A percentile compares a stretch with the other conserved stretches of the same genome.
phyloP scores from a whole-genome alignment of 2,888 invertebrate species.

The Macropis europaea region DNA sequence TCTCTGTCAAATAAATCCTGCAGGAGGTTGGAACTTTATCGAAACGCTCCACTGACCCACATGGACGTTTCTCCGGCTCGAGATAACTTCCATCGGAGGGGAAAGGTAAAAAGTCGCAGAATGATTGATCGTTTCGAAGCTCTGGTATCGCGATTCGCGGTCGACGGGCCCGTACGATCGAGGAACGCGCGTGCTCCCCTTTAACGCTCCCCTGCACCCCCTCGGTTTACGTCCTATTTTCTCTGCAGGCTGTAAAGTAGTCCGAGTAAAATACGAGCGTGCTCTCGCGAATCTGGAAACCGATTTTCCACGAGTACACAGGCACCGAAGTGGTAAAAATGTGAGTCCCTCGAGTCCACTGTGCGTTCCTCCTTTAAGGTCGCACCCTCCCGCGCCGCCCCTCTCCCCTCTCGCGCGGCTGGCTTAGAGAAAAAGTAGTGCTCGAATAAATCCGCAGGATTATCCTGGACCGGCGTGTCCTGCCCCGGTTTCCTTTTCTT shows the following conservation, averaged over 20 bases:
- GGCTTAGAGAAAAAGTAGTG: slow-evolving; percentile 59
- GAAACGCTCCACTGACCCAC: slow-evolving; percentile 32
- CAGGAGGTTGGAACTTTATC: slow-evolving; percentile 21
- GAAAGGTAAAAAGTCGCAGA: neutral
- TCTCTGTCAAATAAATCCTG: too few relatives aligned
- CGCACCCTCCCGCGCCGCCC: neutral
- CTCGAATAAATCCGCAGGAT: slow-evolving; percentile 61
- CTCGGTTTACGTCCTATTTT: slow-evolving; percentile 33
- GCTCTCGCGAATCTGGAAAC: slow-evolving; percentile 32
- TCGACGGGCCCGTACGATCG: neutral
- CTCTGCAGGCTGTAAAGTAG: slow-evolving; percentile 3
- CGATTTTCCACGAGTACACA: slow-evolving; percentile 29
- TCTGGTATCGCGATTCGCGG: neutral
- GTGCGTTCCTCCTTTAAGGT: slow-evolving; percentile 50
- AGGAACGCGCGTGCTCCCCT: neutral
- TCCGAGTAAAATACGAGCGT: slow-evolving; percentile 30
- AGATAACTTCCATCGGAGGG: neutral
- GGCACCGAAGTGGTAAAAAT: slow-evolving; percentile 46
- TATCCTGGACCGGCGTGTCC: slow-evolving; percentile 50
- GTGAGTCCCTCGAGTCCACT: slow-evolving; percentile 56
- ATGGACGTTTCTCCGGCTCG: slow-evolving; percentile 7
- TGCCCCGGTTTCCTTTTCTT: slow-evolving; percentile 3
- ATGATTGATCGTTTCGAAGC: slow-evolving; percentile 33
- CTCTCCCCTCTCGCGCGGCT: slow-evolving; percentile 4
- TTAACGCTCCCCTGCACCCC: slow-evolving; percentile 2